phyloP scores from a whole-genome alignment of 2,888 invertebrate genomes.

The Drosophila rellima region DNA sequence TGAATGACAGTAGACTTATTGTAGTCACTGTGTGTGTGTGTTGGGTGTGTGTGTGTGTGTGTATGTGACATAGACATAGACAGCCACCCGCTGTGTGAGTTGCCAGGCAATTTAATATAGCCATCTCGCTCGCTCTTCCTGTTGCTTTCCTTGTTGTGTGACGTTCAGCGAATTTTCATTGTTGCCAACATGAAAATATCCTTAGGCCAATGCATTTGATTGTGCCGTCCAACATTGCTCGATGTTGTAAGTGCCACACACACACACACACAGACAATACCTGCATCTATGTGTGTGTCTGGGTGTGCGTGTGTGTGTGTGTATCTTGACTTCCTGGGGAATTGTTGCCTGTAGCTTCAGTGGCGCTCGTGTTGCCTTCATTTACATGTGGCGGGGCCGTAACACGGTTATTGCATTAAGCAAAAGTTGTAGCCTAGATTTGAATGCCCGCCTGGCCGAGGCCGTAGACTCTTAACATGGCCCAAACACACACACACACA shows the following conservation, averaged over 20 bases:
- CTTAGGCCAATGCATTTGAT: slow-evolving; percentile 70
- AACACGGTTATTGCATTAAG: slow-evolving; percentile 80
- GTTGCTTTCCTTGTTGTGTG: slow-evolving; percentile 16
- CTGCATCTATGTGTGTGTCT: slow-evolving; percentile 9
- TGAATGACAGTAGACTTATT: slow-evolving; percentile 41
- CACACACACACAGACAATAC: slow-evolving; percentile 13
- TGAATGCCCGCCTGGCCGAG: slow-evolving; percentile 48
- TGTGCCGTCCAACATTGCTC: slow-evolving; percentile 38
- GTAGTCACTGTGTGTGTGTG: slow-evolving; percentile 31
- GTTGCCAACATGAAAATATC: slow-evolving; percentile 69
- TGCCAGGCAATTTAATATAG: slow-evolving; percentile 22
- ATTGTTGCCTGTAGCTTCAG: slow-evolving; percentile 50
- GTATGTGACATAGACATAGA: slow-evolving; percentile 26
- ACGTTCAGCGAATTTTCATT: slow-evolving; percentile 52
- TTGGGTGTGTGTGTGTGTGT: slow-evolving; percentile 35
- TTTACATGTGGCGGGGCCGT: slow-evolving; percentile 67
- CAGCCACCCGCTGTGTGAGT: slow-evolving; percentile 25
- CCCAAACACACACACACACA: neutral
- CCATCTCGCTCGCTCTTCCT: slow-evolving; percentile 1
- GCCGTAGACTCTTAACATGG: slow-evolving; percentile 6
- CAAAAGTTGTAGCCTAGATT: slow-evolving; percentile 77
- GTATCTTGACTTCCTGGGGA: slow-evolving; percentile 72
- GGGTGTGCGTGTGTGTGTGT: slow-evolving; percentile 44
- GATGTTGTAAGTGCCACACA: slow-evolving; percentile 33
- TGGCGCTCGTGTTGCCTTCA: slow-evolving; percentile 52